phyloP scores from a whole-genome alignment of 2,888 invertebrate species.

The Tipula helvola region DNA sequence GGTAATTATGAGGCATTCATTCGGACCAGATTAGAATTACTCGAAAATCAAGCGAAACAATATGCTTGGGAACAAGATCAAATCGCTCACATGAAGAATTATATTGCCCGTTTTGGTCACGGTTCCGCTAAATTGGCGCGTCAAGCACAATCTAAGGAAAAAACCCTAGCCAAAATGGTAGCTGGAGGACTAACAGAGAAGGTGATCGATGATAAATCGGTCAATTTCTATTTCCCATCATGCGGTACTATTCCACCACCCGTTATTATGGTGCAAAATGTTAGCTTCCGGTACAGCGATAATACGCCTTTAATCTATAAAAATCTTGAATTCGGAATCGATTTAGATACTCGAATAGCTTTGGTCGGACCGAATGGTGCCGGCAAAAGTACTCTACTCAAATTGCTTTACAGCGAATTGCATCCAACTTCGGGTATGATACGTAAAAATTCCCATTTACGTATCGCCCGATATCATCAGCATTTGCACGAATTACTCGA shows the following conservation, averaged over 20 bases:
- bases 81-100: conserved; percentile 99
- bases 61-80: conserved; percentile 99
- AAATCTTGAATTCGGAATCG: conserved; percentile 96
- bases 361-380: conserved; percentile 98
- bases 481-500: conserved; percentile 95
- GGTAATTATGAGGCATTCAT: conserved; percentile 96
- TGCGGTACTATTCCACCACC: conserved; percentile 97
- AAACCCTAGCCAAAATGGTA: conserved; percentile 98
- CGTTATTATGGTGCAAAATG: conserved; percentile 98
- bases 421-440: conserved; percentile 94
- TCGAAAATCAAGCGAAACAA: conserved; percentile 98
- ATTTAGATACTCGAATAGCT: conserved; percentile 90
- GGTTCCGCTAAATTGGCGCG: conserved; percentile 96
- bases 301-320: conserved; percentile 85
- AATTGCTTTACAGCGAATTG: conserved; percentile 89
- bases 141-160: conserved; percentile 99
- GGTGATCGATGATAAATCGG: conserved; percentile 77
- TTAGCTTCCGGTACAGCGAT: conserved; percentile 87
- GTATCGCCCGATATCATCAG: conserved; percentile 97
- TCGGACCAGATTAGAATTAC: conserved; percentile 81
- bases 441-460: conserved; percentile 92
- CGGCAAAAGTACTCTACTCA: conserved; percentile 94
- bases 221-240: conserved; percentile 90
- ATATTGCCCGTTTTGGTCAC: conserved; percentile 98
- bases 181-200: conserved; percentile 95